phyloP scores from a whole-genome alignment of 1,140 invertebrate species.

The Propsilocerus akamusi region DNA sequence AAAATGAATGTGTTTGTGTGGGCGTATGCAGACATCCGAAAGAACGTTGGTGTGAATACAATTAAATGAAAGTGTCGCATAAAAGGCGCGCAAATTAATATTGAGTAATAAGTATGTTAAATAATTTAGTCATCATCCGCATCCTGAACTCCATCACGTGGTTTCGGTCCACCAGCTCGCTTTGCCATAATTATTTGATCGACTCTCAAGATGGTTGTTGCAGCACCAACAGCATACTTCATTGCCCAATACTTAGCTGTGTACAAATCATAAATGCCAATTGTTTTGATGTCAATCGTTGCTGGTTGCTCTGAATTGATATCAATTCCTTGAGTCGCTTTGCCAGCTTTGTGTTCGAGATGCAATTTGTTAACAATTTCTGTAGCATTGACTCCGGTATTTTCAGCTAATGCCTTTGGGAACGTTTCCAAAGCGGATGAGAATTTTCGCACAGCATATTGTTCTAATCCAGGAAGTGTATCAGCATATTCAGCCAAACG shows the following conservation, averaged over 20 bases:
- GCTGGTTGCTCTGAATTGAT: conserved; percentile 55
- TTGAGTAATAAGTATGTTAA: no score
- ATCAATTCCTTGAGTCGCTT: conserved; percentile 70
- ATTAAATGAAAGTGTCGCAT: no score
- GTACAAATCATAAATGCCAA: conserved; percentile 68
- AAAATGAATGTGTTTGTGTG: no score
- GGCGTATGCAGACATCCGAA: no score
- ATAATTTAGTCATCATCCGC: neutral
- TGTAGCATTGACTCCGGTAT: conserved; percentile 74
- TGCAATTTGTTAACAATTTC: conserved; percentile 83
- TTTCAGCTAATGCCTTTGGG: conserved; percentile 85
- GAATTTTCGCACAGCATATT: conserved; percentile 93
- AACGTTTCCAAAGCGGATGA: conserved; percentile 79
- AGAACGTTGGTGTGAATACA: no score
- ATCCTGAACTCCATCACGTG: conserved; percentile 14
- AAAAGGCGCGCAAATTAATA: no score
- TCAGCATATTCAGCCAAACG: conserved; percentile 74
- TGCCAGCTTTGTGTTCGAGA: conserved; percentile 72
- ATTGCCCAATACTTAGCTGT: conserved; percentile 82
- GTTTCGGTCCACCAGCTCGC: conserved; percentile 85
- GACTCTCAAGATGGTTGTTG: conserved; percentile 87
- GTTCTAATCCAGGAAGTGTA: conserved; percentile 83
- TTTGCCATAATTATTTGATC: conserved; percentile 99
- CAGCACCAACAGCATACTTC: conserved; percentile 86
- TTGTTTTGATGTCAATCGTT: conserved; percentile 54